Conservation (phyloP, 2,888 invertebrate species). For the Drosophila leonis region DNA sequence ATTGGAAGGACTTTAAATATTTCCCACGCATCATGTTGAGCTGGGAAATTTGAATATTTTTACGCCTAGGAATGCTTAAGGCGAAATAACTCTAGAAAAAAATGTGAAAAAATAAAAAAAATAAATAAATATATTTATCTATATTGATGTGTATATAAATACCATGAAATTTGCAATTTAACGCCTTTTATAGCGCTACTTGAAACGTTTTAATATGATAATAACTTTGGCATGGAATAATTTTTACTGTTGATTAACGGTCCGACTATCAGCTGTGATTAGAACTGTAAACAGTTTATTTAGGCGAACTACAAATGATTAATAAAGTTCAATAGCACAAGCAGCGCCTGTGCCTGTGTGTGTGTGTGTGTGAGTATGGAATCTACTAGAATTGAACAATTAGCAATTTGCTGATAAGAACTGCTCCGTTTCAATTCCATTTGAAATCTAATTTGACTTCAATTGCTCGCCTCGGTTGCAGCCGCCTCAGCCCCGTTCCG, state of each 20-base stretch:
- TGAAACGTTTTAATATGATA: background rate
- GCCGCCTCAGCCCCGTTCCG: background rate
- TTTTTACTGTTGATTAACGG: background rate
- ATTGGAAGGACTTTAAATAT: background rate
- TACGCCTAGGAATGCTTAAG: background rate
- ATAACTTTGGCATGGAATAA: constrained; percentile 8
- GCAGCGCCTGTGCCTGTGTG: background rate
- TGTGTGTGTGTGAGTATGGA: background rate
- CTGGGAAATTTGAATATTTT: background rate
- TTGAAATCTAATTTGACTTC: constrained; percentile 11
- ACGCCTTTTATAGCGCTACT: constrained; percentile 1
- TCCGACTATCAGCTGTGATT: constrained; percentile 14
- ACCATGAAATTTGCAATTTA: background rate
- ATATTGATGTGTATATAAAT: background rate
- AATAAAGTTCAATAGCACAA: constrained; percentile 16
- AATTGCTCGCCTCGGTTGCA: background rate
- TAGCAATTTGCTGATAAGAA: constrained; percentile 11
- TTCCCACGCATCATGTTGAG: constrained; percentile 5
- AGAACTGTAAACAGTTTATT: constrained; percentile 13
- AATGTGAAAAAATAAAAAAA: background rate
- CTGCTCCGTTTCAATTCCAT: background rate
- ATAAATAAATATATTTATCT: background rate
- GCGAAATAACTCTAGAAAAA: background rate
- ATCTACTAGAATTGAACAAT: constrained; percentile 10
- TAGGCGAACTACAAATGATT: constrained; percentile 3